Base-by-base conservation (phyloP, 2,888 invertebrate genomes). In the Torymus aiolomorphi region DNA sequence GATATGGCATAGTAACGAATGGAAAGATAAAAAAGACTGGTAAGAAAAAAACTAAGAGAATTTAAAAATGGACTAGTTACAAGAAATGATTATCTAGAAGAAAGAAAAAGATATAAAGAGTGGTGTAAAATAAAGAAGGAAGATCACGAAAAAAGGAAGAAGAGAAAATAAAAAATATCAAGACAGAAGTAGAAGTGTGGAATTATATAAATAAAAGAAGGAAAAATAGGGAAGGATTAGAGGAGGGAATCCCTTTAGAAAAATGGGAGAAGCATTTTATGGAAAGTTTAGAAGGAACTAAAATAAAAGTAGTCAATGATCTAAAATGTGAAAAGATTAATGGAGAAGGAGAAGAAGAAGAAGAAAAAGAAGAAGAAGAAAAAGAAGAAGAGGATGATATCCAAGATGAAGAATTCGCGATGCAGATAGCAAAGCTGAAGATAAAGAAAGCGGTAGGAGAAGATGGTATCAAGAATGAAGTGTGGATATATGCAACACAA, bases 371-470 rank as follows among this genome's bases (percentile, higher is more conserved):
- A 13, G 57, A 65, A 42, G 78, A 18, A 61, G 11, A 42, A 14
- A 56, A n/a, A 2, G 16, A 65, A n/a, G 49, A 65, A 51, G 65
- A 42, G 42, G 62, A 72, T 52, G 56, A 66, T 56, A 24, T 73
- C 24, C 49, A 12, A n/a, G 63, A 52, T 18, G 61, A 31, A 65
- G 56, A 56, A 65, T 20, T 72, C 4, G 62, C 11, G 8, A 56
- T 13, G 52, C 49, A 63, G 20, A 77, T 71, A 57, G 42, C 2
- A 1, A 61, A 49, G 52, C 12, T 80, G 20, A 77, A 80, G 67
- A 66, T n/a, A n/a, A n/a, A 24, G 13, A 80, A 80, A 72, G 77
- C 80, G 31, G 51, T 67, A 59, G 77, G 77, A 51, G 59, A 59
- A 20, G 73, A 80, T 56, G 57, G 66, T 13, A 75, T 73, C 4